These are phyloP conservation scores for Pachyseris speciosa DNA, from an alignment of 64 coral and sea anemone genomes.

Conservation along the genomic window DNA sequence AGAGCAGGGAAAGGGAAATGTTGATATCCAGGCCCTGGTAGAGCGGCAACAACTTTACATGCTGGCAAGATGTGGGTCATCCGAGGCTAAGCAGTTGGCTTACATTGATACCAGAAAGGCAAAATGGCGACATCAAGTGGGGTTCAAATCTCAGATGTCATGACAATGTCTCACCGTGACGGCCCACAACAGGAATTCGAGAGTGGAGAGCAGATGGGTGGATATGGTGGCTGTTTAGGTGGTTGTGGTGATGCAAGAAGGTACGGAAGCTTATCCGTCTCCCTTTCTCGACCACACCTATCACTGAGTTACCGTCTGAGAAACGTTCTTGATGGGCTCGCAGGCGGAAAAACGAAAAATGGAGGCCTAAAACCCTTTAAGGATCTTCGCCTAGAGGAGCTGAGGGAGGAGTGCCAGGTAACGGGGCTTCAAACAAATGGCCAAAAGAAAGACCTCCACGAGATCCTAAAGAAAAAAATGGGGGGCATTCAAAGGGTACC, in stretches of 20 bases:
- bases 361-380: slow-evolving; percentile 63
- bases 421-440: slow-evolving; percentile 64
- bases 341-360: slow-evolving; percentile 61
- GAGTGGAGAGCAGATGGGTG: slow-evolving; percentile 37
- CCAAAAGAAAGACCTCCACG: slow-evolving; percentile 42
- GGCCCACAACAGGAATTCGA: slow-evolving; percentile 51
- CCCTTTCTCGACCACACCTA: slow-evolving; percentile 45
- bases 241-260: slow-evolving; percentile 77
- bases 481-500: slow-evolving; percentile 63
- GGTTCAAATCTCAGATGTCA: slow-evolving; percentile 41
- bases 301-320: slow-evolving; percentile 52
- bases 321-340: slow-evolving; percentile 59
- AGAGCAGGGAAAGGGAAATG: slow-evolving; percentile 69
- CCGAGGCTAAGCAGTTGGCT: slow-evolving; percentile 53
- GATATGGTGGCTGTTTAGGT: slow-evolving; percentile 52
- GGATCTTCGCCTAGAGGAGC: slow-evolving; percentile 63
- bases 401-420: slow-evolving; percentile 60
- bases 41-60: slow-evolving; percentile 78
- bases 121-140: slow-evolving; percentile 39
- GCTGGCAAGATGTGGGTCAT: slow-evolving; percentile 71
- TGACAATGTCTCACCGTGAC: slow-evolving; percentile 58
- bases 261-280: slow-evolving; percentile 53
- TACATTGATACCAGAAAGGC: slow-evolving; percentile 74
- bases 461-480: slow-evolving; percentile 50
- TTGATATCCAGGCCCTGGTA: slow-evolving; percentile 64